Evolutionary conservation across 1,140 invertebrate genomes (phyloP).

Genomic region (Wiebesia pumilae): DNA sequence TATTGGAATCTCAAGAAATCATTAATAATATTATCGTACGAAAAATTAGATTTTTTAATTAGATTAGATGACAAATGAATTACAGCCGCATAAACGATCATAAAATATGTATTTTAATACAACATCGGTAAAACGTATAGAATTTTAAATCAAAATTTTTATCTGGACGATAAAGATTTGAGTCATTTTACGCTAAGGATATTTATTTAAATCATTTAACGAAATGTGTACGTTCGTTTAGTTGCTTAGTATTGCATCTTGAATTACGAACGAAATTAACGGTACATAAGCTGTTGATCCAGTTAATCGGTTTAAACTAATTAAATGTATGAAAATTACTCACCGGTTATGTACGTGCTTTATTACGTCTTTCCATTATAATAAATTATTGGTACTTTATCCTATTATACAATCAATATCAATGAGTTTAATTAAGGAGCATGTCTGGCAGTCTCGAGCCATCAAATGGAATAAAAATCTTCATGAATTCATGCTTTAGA

Average conservation of each 20-base stretch:
- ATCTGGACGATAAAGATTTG: too few species aligned
- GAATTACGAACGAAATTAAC: too few species aligned
- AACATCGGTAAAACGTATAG: too few species aligned
- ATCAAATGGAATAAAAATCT: not conserved
- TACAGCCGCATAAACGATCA: too few species aligned
- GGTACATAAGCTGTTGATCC: not conserved
- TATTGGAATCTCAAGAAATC: not conserved
- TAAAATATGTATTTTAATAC: too few species aligned
- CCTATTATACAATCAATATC: not conserved
- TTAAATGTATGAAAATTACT: not conserved
- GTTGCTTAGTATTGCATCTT: too few species aligned
- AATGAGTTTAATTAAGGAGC: not conserved
- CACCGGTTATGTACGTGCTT: not conserved
- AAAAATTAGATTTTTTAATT: too few species aligned
- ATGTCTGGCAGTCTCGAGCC: not conserved
- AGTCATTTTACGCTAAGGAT: too few species aligned
- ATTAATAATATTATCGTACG: not conserved
- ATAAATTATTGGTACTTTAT: not conserved
- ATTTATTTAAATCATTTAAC: not conserved
- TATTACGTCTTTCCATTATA: not conserved
- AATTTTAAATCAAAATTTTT: too few species aligned
- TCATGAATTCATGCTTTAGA: too few species aligned
- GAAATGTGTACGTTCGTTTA: too few species aligned
- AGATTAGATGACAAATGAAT: too few species aligned
- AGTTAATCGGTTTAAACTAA: conserved; percentile 1